Evolutionary conservation across 2,888 invertebrate genomes (phyloP).

Genomic region (Chymomyza procnemis): DNA sequence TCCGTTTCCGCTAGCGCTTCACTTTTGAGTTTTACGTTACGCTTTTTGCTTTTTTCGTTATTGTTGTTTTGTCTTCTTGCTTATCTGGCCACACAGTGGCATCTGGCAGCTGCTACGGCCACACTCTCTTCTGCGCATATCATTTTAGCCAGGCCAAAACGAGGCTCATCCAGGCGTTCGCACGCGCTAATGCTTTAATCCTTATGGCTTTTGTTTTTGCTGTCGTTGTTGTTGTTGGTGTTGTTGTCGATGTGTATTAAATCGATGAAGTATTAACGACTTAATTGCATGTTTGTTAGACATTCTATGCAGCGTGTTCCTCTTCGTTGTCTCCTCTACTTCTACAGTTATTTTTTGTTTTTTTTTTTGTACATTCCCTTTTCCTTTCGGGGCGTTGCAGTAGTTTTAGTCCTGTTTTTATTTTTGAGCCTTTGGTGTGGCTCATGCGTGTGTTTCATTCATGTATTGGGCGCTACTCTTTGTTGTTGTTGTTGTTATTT

Average conservation of each 20-base stretch:
- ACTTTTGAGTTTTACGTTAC: neutral
- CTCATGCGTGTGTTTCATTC: neutral
- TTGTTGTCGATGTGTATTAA: constrained; percentile 60
- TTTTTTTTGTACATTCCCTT: neutral
- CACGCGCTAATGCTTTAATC: constrained; percentile 76
- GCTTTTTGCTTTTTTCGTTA: constrained; percentile 1
- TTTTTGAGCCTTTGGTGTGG: neutral
- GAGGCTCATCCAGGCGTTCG: constrained; percentile 39
- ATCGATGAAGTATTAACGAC: constrained; percentile 78
- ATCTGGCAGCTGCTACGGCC: neutral
- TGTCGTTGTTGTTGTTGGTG: constrained; percentile 30
- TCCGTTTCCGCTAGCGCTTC: constrained; percentile 38
- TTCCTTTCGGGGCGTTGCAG: constrained; percentile 57
- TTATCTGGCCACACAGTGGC: neutral
- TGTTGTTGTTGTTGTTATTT: constrained; percentile 6
- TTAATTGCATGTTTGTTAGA: constrained; percentile 77
- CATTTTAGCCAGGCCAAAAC: constrained; percentile 40
- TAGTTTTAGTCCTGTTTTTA: constrained; percentile 24
- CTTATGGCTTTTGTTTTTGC: constrained; percentile 28
- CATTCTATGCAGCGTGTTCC: constrained; percentile 52
- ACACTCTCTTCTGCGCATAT: constrained; percentile 19
- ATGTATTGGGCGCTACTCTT: neutral
- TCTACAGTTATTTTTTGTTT: constrained; percentile 30
- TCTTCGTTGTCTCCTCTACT: neutral
- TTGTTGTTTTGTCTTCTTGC: constrained; percentile 19